Conservation (phyloP, 1,140 invertebrate species). For the Bicyclus anynana region DNA sequence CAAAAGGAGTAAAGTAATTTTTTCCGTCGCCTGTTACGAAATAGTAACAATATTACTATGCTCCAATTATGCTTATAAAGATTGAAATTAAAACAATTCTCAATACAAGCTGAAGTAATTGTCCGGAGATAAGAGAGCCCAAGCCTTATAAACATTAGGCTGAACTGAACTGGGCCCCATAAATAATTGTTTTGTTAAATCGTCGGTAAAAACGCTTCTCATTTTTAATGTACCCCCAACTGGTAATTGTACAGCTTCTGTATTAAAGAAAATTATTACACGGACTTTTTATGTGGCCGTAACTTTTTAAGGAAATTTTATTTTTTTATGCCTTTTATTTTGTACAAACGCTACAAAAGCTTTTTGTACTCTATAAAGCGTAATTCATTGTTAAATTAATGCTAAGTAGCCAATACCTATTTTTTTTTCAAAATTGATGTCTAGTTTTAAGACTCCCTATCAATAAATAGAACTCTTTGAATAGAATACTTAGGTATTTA, state of each 20-base stretch:
- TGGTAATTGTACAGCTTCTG: neutral
- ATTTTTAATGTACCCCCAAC: slow-evolving; percentile 26
- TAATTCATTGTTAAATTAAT: no score
- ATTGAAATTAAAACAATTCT: slow-evolving; percentile 17
- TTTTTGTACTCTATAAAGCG: no score
- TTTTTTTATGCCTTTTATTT: neutral
- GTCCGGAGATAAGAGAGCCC: slow-evolving; percentile 30
- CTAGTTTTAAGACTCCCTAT: no score
- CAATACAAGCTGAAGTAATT: slow-evolving; percentile 32
- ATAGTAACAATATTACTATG: no score
- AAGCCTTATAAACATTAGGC: slow-evolving; percentile 24
- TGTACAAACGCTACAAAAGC: no score
- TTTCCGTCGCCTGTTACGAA: no score
- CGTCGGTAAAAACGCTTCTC: slow-evolving; percentile 25
- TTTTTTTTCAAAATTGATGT: no score
- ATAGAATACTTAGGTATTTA: no score
- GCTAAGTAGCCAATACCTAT: no score
- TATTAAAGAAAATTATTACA: neutral
- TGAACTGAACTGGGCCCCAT: slow-evolving; percentile 23
- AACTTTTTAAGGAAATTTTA: neutral
- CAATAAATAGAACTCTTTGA: no score
- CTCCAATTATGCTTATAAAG: slow-evolving; percentile 15
- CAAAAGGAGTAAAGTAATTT: no score
- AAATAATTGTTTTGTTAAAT: slow-evolving; percentile 38
- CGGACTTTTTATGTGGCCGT: slow-evolving; percentile 4